phyloP scores from a whole-genome alignment of 2,888 invertebrate genomes.

The Steinernema carpocapsae region DNA sequence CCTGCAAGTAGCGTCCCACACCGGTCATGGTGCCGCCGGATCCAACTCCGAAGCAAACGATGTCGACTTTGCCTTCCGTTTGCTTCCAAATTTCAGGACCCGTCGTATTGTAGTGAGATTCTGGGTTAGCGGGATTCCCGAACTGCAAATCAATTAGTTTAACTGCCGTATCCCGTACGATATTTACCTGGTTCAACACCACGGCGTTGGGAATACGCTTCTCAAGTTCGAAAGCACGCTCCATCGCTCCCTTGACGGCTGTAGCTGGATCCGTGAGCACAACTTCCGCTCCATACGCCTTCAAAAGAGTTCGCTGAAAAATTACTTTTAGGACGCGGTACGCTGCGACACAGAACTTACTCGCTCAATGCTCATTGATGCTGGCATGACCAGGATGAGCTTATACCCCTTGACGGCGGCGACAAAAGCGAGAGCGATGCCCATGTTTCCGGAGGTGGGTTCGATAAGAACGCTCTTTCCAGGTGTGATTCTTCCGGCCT shows the following conservation, averaged over 20 bases:
- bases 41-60: conserved; percentile 63
- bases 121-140: conserved; percentile 62
- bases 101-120: conserved; percentile 66
- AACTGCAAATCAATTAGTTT: conserved; percentile 41
- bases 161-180: not conserved
- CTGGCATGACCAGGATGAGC: conserved; percentile 66
- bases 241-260: conserved; percentile 59
- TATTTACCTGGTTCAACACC: conserved; percentile 42
- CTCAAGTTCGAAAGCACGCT: conserved; percentile 51
- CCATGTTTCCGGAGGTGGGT: conserved; percentile 66
- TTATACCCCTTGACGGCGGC: conserved; percentile 59
- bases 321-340: no score
- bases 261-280: conserved; percentile 62
- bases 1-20: conserved; percentile 58
- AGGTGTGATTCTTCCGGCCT: conserved; percentile 56
- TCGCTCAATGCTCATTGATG: conserved; percentile 64
- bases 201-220: conserved; percentile 53
- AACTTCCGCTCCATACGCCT: conserved; percentile 60
- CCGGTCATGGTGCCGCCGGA: conserved; percentile 63
- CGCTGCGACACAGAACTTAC: no score
- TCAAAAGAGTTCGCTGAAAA: conserved; percentile 54
- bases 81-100: conserved; percentile 69
- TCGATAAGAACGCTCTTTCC: conserved; percentile 61
- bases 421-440: conserved; percentile 64
- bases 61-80: conserved; percentile 65